A percentile compares a stretch with the other conserved stretches of the same genome.
Conservation (phyloP, 2,888 invertebrate genomes). For the Entomobrya proxima region DNA sequence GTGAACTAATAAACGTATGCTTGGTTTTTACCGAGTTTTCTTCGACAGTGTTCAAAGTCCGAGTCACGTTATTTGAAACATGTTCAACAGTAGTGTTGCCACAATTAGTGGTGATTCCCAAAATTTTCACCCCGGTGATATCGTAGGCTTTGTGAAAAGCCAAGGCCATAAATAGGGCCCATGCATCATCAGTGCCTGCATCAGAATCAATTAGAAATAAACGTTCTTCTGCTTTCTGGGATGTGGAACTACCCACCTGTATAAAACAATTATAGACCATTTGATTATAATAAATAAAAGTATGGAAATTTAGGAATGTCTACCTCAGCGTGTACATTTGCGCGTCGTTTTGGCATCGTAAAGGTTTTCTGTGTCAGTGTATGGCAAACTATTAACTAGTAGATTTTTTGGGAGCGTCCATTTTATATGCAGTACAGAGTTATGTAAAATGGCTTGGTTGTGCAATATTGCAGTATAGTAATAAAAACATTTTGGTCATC, state of each 20-base stretch:
- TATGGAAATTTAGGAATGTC: no score
- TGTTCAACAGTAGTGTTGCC: constrained; percentile 86
- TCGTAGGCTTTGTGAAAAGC: constrained; percentile 78
- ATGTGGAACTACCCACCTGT: not conserved
- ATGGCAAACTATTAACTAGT: no score
- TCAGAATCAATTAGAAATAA: constrained; percentile 81
- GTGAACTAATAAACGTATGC: not conserved
- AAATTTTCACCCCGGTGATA: constrained; percentile 78
- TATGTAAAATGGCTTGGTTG: no score
- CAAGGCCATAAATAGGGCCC: constrained; percentile 81
- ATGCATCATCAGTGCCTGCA: constrained; percentile 80
- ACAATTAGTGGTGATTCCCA: constrained; percentile 85
- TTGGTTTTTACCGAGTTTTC: not conserved
- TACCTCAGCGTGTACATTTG: no score
- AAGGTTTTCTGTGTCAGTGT: no score
- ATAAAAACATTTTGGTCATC: no score
- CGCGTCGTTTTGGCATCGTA: no score
- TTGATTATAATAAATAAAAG: no score
- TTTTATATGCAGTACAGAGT: no score
- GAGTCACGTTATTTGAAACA: constrained; percentile 84
- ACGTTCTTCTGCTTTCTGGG: constrained; percentile 8
- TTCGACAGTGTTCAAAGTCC: constrained; percentile 76
- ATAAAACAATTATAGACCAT: not conserved
- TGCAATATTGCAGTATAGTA: no score
- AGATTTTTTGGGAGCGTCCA: no score